phyloP scores from a whole-genome alignment of 64 coral and sea anemone species.

The Trachythela sp. region DNA sequence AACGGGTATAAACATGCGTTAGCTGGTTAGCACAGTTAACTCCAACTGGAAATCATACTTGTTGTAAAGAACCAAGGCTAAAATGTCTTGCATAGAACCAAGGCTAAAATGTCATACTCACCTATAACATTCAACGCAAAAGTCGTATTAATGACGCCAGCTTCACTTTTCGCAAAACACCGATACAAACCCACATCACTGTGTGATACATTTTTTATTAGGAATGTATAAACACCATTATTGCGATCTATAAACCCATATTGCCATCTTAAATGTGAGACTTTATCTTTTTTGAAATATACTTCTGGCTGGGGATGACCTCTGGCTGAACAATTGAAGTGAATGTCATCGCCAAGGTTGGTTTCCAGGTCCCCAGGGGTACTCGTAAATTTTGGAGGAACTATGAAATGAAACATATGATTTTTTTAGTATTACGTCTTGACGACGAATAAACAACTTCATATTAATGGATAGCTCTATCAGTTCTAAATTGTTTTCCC shows the following conservation, averaged over 20 bases:
- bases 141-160: slow-evolving; percentile 6
- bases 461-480: too few relatives aligned
- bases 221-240: neutral
- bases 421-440: too few relatives aligned
- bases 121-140: neutral
- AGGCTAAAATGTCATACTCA: neutral
- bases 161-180: neutral
- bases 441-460: too few relatives aligned
- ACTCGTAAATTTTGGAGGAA: neutral
- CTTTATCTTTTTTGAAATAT: neutral
- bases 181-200: neutral
- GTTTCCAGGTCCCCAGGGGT: neutral
- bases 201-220: neutral
- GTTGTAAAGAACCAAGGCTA: neutral
- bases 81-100: too few relatives aligned
- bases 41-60: too few relatives aligned
- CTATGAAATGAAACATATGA: neutral
- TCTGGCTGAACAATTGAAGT: slow-evolving; percentile 11
- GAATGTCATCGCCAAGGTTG: neutral
- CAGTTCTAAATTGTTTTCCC: too few relatives aligned
- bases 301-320: neutral
- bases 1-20: too few relatives aligned
- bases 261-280: neutral
- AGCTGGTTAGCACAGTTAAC: too few relatives aligned
- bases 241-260: too few relatives aligned